Conservation (phyloP, 64 coral and sea anemone genomes). For the Porites australiensis region DNA sequence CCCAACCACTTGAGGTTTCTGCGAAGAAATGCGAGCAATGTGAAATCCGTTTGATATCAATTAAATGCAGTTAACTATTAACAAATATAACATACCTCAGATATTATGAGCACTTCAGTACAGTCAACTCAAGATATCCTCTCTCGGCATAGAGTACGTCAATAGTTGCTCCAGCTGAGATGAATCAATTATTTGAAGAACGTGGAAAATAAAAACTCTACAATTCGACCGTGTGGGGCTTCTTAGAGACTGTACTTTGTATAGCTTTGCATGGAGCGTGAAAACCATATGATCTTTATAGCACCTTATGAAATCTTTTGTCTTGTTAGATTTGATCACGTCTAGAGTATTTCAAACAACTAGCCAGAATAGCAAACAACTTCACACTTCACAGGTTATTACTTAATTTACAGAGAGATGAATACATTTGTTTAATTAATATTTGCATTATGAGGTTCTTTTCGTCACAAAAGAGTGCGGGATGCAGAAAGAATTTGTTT, state of each 20-base stretch:
- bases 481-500: neutral
- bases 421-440: slow-evolving; percentile 1
- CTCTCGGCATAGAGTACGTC: too few species aligned
- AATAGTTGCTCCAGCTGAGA: too few species aligned
- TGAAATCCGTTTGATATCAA: neutral
- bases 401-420: slow-evolving; percentile 12
- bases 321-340: too few species aligned
- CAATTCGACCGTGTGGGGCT: too few species aligned
- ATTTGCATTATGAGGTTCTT: neutral
- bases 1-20: neutral
- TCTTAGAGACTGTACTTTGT: neutral
- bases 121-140: too few species aligned
- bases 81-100: neutral
- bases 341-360: neutral
- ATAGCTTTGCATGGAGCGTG: neutral
- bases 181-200: too few species aligned
- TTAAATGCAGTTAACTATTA: slow-evolving; percentile 21
- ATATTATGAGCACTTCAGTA: neutral
- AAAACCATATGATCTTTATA: neutral
- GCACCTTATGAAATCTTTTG: neutral
- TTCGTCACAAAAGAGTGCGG: neutral
- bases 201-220: too few species aligned
- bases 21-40: slow-evolving; percentile 22
- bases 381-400: slow-evolving; percentile 15
- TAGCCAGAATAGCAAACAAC: slow-evolving; percentile 45